Evolutionary conservation across 2,113 vertebrate species (phyloP).

Genomic region (Piprites chloris): DNA sequence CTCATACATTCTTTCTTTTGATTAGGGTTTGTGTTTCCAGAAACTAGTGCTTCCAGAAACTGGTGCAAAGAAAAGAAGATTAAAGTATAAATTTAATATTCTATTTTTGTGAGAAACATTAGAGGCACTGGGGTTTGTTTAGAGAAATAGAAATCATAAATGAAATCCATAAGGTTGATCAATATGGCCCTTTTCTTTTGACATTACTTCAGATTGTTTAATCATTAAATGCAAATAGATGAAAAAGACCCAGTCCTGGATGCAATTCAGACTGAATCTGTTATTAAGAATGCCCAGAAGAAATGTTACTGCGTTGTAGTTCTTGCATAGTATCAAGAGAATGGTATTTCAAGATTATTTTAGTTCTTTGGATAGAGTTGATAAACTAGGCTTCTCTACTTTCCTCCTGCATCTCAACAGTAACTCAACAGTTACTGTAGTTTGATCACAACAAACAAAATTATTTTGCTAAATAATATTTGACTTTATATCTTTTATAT

Average conservation of each 20-base stretch:
- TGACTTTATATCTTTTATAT: neutral
- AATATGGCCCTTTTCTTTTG: neutral
- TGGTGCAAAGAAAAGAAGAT: neutral
- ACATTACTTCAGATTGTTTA: neutral
- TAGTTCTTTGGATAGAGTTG: neutral
- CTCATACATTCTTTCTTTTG: neutral
- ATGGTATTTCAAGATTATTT: neutral
- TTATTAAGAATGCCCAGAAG: neutral
- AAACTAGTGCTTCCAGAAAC: neutral
- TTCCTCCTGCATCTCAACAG: neutral
- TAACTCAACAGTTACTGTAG: neutral
- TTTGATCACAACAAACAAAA: neutral
- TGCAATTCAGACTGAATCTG: neutral
- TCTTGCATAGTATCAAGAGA: neutral
- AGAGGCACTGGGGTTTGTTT: fast-evolving
- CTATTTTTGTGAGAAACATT: neutral
- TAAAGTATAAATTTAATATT: neutral
- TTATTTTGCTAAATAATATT: neutral
- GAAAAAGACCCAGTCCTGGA: neutral
- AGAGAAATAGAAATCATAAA: neutral
- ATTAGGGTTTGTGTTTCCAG: neutral
- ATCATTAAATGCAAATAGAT: neutral
- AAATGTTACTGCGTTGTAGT: neutral
- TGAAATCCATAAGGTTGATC: neutral
- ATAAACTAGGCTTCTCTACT: neutral